Evolutionary conservation across 1,140 invertebrate genomes (phyloP), one percentile per base, ranked within the genome.

Genomic region (Drosophila albomicans): DNA sequence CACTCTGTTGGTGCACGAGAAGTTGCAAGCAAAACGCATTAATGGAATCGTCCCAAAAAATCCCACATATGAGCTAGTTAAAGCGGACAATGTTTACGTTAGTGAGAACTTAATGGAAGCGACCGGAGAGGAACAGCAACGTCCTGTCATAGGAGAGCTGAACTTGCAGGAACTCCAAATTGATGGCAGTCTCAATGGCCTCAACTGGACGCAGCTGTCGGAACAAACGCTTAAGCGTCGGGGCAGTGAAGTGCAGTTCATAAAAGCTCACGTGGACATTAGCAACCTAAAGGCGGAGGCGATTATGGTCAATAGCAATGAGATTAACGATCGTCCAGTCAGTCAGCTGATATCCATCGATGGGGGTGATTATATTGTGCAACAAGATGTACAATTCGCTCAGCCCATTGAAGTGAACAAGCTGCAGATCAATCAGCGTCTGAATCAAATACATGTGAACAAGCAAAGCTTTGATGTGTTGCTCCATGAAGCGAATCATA

Each of bases 391-490:
- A n/a, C 78, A 87, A 64, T 93, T 94, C 32, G 74, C 75, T 0
- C 82, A 91, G 38, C 80, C 91, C 11, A 62, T 93, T 5, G 54
- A 79, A 35, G 87, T 91, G 0, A 92, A 93, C 13, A 70, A 92
- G 6, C 35, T 94, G n/a, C 1, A 72, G 1, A 91, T 93, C 13
- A 69, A 77, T 11, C 67, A 92, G n/a, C 81, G 82, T 8, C 59
- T 94, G 7, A 93, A 94, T 73, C 81, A 93, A 16, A 92, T 94
- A 52, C 66, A 85, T 43, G 92, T 94, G 0, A 57, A 79, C 56
- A 58, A 93, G 2, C 91, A 93, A 28, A 71, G 82, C 41, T 84
- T 94, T 3, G 91, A 94, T 73, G 78, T 93, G 46, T 75, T 94
- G 46, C 74, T 93, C 4, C 92, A 79, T 45, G 63, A 93, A 32